A percentile compares a stretch with the other conserved stretches of the same genome.
phyloP scores from a whole-genome alignment of 2,888 invertebrate genomes.

The Pecten maximus region DNA sequence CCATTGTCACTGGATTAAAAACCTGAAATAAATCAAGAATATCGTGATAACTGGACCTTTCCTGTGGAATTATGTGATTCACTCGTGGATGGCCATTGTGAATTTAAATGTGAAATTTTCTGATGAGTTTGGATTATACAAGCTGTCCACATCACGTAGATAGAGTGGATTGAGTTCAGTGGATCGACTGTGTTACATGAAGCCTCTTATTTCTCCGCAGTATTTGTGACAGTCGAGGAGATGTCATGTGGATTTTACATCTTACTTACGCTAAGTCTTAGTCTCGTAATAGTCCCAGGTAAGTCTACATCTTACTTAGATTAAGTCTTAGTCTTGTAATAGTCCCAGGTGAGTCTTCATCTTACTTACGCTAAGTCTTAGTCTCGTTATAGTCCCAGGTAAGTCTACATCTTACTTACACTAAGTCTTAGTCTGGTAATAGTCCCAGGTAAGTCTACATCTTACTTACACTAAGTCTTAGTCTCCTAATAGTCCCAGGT shows the following conservation, averaged over 20 bases:
- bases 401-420: not conserved
- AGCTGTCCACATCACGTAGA: not conserved
- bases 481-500: not conserved
- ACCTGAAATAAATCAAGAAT: not conserved
- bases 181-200: not conserved
- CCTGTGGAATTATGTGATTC: not conserved
- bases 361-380: not conserved
- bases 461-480: not conserved
- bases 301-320: not conserved
- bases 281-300: not conserved
- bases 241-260: not conserved
- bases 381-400: not conserved
- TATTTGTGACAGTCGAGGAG: not conserved
- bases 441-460: not conserved
- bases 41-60: not conserved
- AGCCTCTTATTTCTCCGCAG: not conserved
- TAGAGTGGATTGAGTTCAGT: not conserved
- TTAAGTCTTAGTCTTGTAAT: not conserved
- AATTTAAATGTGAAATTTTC: not conserved
- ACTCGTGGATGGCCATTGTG: not conserved
- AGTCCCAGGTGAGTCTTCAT: too few species aligned
- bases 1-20: too few species aligned
- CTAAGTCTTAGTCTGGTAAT: not conserved
- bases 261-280: slow-evolving; percentile 10
- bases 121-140: not conserved